Conservation (phyloP, 2,113 vertebrate genomes). For the Oreocharis arfaki region DNA sequence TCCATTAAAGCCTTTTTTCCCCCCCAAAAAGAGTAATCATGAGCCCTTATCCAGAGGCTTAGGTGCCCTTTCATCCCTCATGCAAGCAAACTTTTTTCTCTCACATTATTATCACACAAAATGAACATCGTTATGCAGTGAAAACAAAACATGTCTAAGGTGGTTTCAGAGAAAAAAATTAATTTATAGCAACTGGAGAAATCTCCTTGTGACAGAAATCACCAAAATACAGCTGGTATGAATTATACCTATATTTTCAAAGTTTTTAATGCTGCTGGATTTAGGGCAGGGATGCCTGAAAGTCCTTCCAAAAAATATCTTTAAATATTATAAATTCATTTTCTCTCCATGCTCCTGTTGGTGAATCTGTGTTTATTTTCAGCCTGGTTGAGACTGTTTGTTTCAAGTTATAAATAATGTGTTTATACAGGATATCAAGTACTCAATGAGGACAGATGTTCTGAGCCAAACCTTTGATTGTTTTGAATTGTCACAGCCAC, state of each 20-base stretch:
- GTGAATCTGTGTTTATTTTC: background rate
- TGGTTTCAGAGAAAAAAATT: background rate
- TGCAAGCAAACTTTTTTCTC: background rate
- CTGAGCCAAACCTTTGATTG: background rate
- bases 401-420: background rate
- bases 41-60: background rate
- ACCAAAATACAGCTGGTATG: background rate
- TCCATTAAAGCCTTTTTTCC: accelerated
- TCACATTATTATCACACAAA: background rate
- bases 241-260: background rate
- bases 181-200: background rate
- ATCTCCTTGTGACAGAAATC: background rate
- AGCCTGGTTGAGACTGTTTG: background rate
- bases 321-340: background rate
- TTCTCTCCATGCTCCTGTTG: background rate
- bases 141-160: background rate
- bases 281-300: background rate
- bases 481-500: background rate
- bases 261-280: background rate
- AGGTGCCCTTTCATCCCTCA: background rate
- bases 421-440: background rate
- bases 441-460: background rate
- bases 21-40: accelerated
- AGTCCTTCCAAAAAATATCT: background rate
- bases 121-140: accelerated